These are phyloP conservation scores for Cryptus armator DNA, from an alignment of 2,888 invertebrate genomes.

Conservation along the genomic window DNA sequence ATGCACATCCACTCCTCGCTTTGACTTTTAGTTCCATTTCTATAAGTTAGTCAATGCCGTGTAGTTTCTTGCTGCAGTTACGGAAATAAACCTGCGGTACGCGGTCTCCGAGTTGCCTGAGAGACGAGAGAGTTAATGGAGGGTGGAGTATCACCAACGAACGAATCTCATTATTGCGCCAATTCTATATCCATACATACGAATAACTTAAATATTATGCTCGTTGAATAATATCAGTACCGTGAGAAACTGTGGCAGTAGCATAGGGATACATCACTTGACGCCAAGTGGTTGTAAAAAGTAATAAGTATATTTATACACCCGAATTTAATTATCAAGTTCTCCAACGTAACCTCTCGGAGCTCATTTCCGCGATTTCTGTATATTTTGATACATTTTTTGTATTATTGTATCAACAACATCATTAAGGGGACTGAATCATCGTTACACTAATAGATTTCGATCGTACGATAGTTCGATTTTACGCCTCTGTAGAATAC, in stretches of 20 bases:
- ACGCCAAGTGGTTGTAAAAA: too few relatives aligned
- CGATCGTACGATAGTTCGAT: not conserved
- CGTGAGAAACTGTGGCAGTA: too few relatives aligned
- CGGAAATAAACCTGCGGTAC: conserved; percentile 46
- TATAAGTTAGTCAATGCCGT: conserved; percentile 31
- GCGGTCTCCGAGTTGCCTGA: not conserved
- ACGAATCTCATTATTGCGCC: not conserved
- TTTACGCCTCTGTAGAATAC: too few relatives aligned
- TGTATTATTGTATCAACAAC: conserved; percentile 5
- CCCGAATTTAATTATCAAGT: not conserved
- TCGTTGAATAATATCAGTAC: too few relatives aligned
- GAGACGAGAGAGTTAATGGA: not conserved
- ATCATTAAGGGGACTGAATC: not conserved
- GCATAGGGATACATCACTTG: too few relatives aligned
- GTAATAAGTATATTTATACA: too few relatives aligned
- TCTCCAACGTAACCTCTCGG: not conserved
- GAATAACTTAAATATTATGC: too few relatives aligned
- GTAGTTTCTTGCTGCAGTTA: conserved; percentile 38
- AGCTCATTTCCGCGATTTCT: not conserved
- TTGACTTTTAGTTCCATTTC: conserved; percentile 36
- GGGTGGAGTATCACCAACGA: conserved; percentile 31
- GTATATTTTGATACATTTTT: conserved; percentile 6
- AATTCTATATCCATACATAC: too few relatives aligned
- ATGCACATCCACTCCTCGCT: not conserved
- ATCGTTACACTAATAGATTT: conserved; percentile 22